phyloP scores from a whole-genome alignment of 2,797 vertebrate species.

The Pagetopsis macropterus region DNA sequence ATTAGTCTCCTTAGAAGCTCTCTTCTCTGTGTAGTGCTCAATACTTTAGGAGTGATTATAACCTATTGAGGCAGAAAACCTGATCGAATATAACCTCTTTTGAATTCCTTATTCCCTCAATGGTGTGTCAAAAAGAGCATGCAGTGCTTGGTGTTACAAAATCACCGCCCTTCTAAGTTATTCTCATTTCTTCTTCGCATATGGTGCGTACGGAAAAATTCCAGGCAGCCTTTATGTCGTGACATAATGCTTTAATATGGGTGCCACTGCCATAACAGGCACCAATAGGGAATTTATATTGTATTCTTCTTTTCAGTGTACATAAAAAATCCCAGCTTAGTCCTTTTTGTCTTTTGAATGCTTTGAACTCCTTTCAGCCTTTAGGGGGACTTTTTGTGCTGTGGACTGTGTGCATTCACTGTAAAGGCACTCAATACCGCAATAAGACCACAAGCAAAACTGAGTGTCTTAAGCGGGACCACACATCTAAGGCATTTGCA shows the following conservation, averaged over 20 bases:
- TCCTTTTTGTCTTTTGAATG: conserved; percentile 99
- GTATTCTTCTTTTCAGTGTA: conserved; percentile 99
- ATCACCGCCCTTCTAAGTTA: conserved; percentile 89
- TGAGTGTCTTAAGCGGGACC: conserved; percentile 99
- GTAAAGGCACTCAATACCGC: conserved; percentile 98
- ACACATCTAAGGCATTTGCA: conserved; percentile 99
- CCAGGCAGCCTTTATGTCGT: conserved; percentile 85
- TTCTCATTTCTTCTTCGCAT: conserved; percentile 90
- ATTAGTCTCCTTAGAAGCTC: conserved; percentile 95
- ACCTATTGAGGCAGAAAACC: conserved; percentile 99
- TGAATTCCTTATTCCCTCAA: conserved; percentile 99
- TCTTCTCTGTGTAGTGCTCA: conserved; percentile 92
- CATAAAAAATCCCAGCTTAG: conserved; percentile 99
- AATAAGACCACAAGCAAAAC: conserved; percentile 99
- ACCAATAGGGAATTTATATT: conserved; percentile 98
- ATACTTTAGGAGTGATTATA: conserved; percentile 98
- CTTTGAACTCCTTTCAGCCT: conserved; percentile 99
- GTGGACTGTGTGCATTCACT: conserved; percentile 98
- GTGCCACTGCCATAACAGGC: conserved; percentile 92
- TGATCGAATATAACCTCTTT: conserved; percentile 99
- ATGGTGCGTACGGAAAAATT: conserved; percentile 88
- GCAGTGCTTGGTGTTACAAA: conserved; percentile 94
- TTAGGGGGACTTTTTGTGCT: conserved; percentile 97
- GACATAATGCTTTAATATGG: conserved; percentile 95
- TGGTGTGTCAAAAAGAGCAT: conserved; percentile 99